A percentile compares a stretch with the other conserved stretches of the same genome.
Conservation (phyloP, 2,888 invertebrate genomes). For the Psylliodes chrysocephalus region DNA sequence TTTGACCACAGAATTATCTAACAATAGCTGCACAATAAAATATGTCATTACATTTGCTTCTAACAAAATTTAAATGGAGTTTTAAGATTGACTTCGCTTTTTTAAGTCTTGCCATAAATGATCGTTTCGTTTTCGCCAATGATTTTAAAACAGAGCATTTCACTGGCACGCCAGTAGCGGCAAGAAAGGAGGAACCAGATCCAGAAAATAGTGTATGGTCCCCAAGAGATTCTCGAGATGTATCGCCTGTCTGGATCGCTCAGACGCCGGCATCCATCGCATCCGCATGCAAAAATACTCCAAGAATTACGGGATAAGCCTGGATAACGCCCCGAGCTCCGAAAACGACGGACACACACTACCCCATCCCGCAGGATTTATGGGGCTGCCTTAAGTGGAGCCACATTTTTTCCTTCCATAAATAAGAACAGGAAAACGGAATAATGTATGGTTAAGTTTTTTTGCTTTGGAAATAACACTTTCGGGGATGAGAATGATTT, state of each 20-base stretch:
- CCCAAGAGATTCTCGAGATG: constrained; percentile 53
- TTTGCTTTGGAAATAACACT: too few species aligned
- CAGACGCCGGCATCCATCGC: constrained; percentile 58
- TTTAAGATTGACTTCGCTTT: too few species aligned
- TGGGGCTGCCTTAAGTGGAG: constrained; percentile 36
- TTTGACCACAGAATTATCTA: too few species aligned
- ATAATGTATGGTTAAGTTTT: constrained; percentile 20
- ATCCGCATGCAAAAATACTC: constrained; percentile 58
- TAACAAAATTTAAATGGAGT: too few species aligned
- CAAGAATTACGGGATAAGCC: constrained; percentile 42
- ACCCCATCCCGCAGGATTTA: constrained; percentile 40
- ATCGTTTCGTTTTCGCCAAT: constrained; percentile 10
- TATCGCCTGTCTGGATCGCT: constrained; percentile 60
- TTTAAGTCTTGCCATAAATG: too few species aligned
- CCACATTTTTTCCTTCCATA: constrained; percentile 39
- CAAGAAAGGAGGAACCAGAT: constrained; percentile 49
- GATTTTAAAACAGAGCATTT: constrained; percentile 22
- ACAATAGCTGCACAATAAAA: too few species aligned
- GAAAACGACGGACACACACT: constrained; percentile 39
- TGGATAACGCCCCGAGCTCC: constrained; percentile 43
- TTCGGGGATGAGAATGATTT: too few species aligned
- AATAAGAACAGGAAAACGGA: constrained; percentile 33
- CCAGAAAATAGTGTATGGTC: constrained; percentile 48
- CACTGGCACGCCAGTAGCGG: background rate
- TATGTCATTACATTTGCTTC: too few species aligned